Conservation (phyloP, 2,888 invertebrate genomes). For the Melinaea marsaeus region DNA sequence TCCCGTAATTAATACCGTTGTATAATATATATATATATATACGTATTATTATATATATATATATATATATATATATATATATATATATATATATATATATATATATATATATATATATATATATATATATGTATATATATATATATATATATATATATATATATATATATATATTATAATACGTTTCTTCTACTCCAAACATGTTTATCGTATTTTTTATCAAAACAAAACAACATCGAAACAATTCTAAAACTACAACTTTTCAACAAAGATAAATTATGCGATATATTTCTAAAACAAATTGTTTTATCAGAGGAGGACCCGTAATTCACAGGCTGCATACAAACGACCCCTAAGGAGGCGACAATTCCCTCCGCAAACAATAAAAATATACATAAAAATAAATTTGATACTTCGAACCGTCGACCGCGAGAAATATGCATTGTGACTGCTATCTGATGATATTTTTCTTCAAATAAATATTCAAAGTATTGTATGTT, state of each 20-base stretch:
- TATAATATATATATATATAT: too few species aligned
- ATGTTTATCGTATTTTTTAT: background rate
- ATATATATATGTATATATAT: too few species aligned
- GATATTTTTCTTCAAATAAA: constrained; percentile 13
- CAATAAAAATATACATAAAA: constrained; percentile 75
- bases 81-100: too few species aligned
- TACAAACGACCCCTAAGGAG: constrained; percentile 74
- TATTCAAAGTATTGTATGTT: background rate
- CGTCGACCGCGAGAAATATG: constrained; percentile 59
- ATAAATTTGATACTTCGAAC: constrained; percentile 69
- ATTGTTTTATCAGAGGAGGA: constrained; percentile 70
- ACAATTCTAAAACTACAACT: background rate
- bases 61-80: too few species aligned
- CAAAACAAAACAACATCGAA: background rate
- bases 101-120: too few species aligned
- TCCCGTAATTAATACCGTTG: too few species aligned
- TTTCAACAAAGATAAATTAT: constrained; percentile 19
- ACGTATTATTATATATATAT: too few species aligned
- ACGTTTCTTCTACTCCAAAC: too few species aligned
- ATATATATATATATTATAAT: too few species aligned
- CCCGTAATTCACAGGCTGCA: constrained; percentile 71
- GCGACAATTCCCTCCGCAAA: constrained; percentile 72
- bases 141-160: too few species aligned
- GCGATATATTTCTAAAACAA: constrained; percentile 53
- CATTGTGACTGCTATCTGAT: constrained; percentile 40